phyloP scores from a whole-genome alignment of 1,140 invertebrate genomes.

The Drosophila nannoptera region DNA sequence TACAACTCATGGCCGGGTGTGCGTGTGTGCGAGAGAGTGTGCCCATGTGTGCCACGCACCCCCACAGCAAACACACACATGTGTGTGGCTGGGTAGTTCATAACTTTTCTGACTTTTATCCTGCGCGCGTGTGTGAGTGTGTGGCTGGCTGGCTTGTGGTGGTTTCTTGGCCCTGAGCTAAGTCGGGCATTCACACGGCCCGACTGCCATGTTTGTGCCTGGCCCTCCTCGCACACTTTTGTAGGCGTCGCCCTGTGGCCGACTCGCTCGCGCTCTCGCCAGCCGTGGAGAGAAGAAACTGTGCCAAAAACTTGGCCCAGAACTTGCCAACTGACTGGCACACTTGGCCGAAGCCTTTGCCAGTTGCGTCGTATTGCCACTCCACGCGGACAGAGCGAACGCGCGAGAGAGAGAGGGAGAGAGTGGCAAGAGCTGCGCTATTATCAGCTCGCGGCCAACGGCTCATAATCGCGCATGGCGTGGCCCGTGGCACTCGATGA shows the following conservation, averaged over 20 bases:
- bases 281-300: slow-evolving; percentile 27
- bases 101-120: slow-evolving; percentile 50
- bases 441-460: slow-evolving; percentile 22
- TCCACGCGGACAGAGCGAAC: too few relatives aligned
- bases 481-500: slow-evolving; percentile 22
- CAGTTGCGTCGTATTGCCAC: too few relatives aligned
- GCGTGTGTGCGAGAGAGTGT: slow-evolving; percentile 6
- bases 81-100: slow-evolving; percentile 50
- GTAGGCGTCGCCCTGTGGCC: slow-evolving; percentile 56
- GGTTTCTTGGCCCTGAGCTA: slow-evolving; percentile 59
- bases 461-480: slow-evolving; percentile 3
- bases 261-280: slow-evolving; percentile 35
- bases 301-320: slow-evolving; percentile 63
- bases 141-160: slow-evolving; percentile 47
- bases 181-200: slow-evolving; percentile 36
- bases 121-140: too few relatives aligned
- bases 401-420: neutral
- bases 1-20: neutral
- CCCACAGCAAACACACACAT: slow-evolving; percentile 18
- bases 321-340: slow-evolving; percentile 53
- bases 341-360: neutral
- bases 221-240: slow-evolving; percentile 16
- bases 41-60: slow-evolving; percentile 35
- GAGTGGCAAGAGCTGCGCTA: slow-evolving; percentile 7
- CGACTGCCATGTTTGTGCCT: slow-evolving; percentile 67